Base-by-base conservation (phyloP, 2,888 invertebrate species). In the Eledone cirrhosa region DNA sequence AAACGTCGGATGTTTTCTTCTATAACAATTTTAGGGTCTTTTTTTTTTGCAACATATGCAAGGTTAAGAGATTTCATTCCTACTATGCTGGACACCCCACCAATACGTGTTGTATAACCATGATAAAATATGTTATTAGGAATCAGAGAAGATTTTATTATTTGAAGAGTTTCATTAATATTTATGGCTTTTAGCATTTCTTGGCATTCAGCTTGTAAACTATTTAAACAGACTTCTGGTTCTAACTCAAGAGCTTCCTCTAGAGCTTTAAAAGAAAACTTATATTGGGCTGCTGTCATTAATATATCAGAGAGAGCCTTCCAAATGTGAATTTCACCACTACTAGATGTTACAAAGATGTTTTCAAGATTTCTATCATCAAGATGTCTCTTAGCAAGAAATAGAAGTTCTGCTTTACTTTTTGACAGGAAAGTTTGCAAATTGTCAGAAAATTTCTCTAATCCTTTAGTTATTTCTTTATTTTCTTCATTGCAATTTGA, bases 21-120 rank as follows among this genome's bases (percentile, higher is more conserved):
- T 22, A 84, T 80, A 14, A 85, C 82, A 48, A 83, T n/a, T 24
- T 69, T 53, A 0, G 86, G 77, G 76, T 86, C 86, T 14, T 80
- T 78, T 78, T 86, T 86, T 14, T 78, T 77, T 19, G 78, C 74
- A 13, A 84, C 81, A 78, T 82, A 83, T 19, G 79, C 22, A 75
- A 85, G 80, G 78, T 86, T 86, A 74, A 86, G 63, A 16, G 84
- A 83, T n/a, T 80, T 76, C 80, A 85, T 74, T 14, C 83, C 82
- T 19, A 79, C 65, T 13, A 81, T 77, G 11, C 80, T 69, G 1
- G 83, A 82, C n/a, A 86, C 77, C 0, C 86, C 86, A 4, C 86
- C 86, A 24, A 77, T 80, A 14, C 86, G 69, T 27, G 82, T 82
- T 59, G 81, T 81, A 76, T 82, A 86, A 2, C 85, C 86, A 78